Base-by-base conservation (phyloP, 2,888 invertebrate species). In the Stenotaenia linearis region DNA sequence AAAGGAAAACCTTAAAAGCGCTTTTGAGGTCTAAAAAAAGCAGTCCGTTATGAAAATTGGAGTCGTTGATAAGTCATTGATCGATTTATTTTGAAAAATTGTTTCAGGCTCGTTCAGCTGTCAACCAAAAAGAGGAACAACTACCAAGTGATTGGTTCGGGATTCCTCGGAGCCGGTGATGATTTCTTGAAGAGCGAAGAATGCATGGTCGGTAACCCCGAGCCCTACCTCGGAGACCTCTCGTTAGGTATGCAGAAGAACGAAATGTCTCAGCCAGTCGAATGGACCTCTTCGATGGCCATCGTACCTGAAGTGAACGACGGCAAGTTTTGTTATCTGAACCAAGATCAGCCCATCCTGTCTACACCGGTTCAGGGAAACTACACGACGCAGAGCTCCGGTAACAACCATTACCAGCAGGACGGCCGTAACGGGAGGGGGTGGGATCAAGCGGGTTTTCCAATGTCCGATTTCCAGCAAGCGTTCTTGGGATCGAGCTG, bases 101-200 rank as follows among this genome's bases (percentile, higher is more conserved):
- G 4, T 40, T 77, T 40, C 28, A 78, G 78, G 56, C 32, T 78
- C 5, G 78, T 78, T 21, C 78, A 78, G 56, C 56, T 78, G 7
- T 32, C 25, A 9, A 78, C 28, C 7, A 78, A 78, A 56, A 78
- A 78, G n/a, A 23, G 78, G 25, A 78, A 32, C 56, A 28, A 45
- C 7, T 78, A 45, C n/a, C 50, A 78, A 18, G n/a, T 56, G 28
- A 25, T 50, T 1, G 50, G 56, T 1, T 6, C 32, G 6, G n/a
- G 15, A 7, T 15, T 78, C 10, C 18, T 50, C 56, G 78, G 78
- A 50, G 78, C 25, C 9, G 25, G 40, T 21, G 21, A 10, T 2
- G 75, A 28, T 18, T 40, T 40, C 12, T 15, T 23, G 56, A 56
- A 56, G 4, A 18, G 7, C 21, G 56, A 56, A 18, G 56, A 56